Percentiles rank a stretch among this genome's conserved stretches.
phyloP scores from a whole-genome alignment of 2,888 invertebrate genomes.

The Craniophora ligustri region DNA sequence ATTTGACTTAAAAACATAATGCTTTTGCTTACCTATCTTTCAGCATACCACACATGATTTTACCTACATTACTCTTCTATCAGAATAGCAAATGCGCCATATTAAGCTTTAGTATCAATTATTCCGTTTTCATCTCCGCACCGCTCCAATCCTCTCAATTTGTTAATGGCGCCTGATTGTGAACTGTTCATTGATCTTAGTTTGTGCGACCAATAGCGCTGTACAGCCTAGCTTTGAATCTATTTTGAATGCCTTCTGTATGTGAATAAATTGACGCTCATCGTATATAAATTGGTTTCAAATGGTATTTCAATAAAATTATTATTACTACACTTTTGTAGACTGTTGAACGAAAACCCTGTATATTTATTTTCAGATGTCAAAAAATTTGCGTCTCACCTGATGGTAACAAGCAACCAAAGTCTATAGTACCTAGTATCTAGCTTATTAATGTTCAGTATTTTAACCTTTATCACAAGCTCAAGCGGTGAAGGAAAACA shows the following conservation, averaged over 20 bases:
- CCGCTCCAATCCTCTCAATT: conserved; percentile 22
- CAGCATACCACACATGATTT: neutral
- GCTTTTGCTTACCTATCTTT: neutral
- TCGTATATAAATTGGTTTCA: no score
- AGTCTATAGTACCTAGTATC: no score
- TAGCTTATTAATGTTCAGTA: no score
- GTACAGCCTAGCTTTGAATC: neutral
- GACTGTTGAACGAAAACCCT: no score
- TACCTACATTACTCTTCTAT: neutral
- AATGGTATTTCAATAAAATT: no score
- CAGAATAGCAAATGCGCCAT: conserved; percentile 14
- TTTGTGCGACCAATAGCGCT: conserved; percentile 3
- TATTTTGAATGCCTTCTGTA: neutral
- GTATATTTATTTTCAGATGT: no score
- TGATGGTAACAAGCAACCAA: no score
- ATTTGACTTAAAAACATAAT: neutral
- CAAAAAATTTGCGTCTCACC: no score
- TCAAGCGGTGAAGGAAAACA: no score
- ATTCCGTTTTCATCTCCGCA: conserved; percentile 21
- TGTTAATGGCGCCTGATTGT: conserved; percentile 28
- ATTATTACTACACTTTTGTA: no score
- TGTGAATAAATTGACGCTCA: no score
- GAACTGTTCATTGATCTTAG: conserved; percentile 24
- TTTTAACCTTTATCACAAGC: no score
- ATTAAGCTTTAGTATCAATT: conserved; percentile 25